Base-by-base conservation (phyloP, 2,888 invertebrate species). In the Syrphus vitripennis region DNA sequence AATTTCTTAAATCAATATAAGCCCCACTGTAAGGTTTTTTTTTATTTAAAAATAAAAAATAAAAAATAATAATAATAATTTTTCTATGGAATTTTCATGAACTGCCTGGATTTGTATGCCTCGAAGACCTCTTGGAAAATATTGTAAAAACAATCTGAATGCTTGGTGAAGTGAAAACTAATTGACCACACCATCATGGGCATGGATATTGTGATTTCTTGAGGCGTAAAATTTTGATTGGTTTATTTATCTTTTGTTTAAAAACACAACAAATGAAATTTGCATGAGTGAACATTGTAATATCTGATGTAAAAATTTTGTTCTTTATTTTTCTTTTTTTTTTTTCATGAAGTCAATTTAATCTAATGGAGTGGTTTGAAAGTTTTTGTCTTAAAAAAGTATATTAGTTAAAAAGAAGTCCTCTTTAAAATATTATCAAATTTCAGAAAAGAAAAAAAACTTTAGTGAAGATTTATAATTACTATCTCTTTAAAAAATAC, bases 101-200 rank as follows among this genome's bases (percentile, higher is more conserved):
- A 69, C 45, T 81, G 69, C 34, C 76, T 84, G 57, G n/a, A 57
- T 50, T 37, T 69, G 26, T n/a, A n/a, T 24, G 50, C 34, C 37
- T 14, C 14, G 31, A 65, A 82, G 72, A 63, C 53, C 71, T 72
- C 65, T 76, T 67, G 72, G 69, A 59, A 59, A 67, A 71, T 42
- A 40, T 55, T 86, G 65, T 57, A 82, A 86, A 86, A 86, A 86
- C 86, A 86, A 82, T 86, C 42, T 65, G 57, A 77, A 37, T 48
- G 78, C 59, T 78, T 78, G 78, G 82, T 86, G 82, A 78, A 86
- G 82, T 86, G 74, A 74, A 82, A 86, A 82, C 86, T 86, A 86
- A 86, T 86, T 86, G 82, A 86, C 86, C 86, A 74, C 74, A 80
- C 80, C 80, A 37, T 26, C 34, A 34, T 29, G 29, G 14, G 50